A percentile compares a stretch with the other conserved stretches of the same genome.
Conservation (phyloP, 1,140 invertebrate genomes). For the Anoplolepis gracilipes region DNA sequence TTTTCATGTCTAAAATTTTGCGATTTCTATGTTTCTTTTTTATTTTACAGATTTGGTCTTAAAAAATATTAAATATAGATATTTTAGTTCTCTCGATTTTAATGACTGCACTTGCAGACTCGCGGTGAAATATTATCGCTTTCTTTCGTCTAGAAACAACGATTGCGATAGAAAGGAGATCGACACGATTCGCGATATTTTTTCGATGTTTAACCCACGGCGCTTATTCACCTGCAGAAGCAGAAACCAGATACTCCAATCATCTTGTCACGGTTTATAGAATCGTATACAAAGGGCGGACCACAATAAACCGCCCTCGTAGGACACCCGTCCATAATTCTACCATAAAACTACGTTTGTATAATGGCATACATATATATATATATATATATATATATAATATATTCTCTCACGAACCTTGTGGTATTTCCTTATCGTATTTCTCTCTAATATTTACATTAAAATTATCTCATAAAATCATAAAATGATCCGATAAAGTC, state of each 20-base stretch:
- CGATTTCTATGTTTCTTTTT: too few relatives aligned
- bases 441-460: not conserved
- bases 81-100: not conserved
- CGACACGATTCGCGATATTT: conserved; percentile 68
- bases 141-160: conserved; percentile 3
- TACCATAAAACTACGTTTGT: not conserved
- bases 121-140: conserved; percentile 19
- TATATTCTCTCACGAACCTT: conserved; percentile 48
- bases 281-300: conserved; percentile 81
- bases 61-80: not conserved
- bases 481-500: too few relatives aligned
- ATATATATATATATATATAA: too few relatives aligned
- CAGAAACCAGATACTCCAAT: conserved; percentile 82
- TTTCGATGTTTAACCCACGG: conserved; percentile 78
- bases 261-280: conserved; percentile 84
- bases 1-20: too few relatives aligned
- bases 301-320: conserved; percentile 83
- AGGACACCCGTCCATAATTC: conserved; percentile 73
- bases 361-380: conserved; percentile 15
- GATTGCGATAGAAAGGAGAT: conserved; percentile 66
- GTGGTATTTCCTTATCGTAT: not conserved
- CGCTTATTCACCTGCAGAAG: conserved; percentile 81
- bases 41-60: too few relatives aligned
- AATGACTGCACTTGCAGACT: not conserved
- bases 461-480: not conserved